These are phyloP conservation scores for Erythrocercus mccallii DNA, from an alignment of 2,113 vertebrate genomes.

Conservation along the genomic window DNA sequence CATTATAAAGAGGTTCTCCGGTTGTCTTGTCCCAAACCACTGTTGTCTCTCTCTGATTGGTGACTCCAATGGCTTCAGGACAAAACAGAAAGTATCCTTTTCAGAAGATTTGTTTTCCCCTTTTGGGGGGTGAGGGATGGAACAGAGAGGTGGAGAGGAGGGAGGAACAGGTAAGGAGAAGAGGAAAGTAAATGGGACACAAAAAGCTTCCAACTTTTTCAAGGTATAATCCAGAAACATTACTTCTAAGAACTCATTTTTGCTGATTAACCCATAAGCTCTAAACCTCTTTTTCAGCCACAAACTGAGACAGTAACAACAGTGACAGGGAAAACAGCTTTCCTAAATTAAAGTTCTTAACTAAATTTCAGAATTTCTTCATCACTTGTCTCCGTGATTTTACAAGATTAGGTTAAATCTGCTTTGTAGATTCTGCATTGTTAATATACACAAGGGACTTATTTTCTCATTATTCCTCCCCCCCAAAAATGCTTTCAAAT, in stretches of 20 bases:
- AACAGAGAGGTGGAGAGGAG: neutral
- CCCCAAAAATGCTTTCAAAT: neutral
- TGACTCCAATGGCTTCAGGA: conserved; percentile 89
- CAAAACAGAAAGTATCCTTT: conserved; percentile 47
- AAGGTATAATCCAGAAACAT: neutral
- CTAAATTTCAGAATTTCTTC: neutral
- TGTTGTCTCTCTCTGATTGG: conserved; percentile 98
- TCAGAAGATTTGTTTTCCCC: conserved; percentile 51
- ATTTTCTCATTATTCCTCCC: neutral
- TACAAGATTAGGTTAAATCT: neutral
- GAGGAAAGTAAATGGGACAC: conserved; percentile 42
- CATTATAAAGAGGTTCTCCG: conserved; percentile 93
- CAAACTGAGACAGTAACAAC: neutral
- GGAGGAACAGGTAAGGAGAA: conserved; percentile 44
- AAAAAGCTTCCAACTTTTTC: conserved; percentile 16
- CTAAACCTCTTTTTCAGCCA: neutral
- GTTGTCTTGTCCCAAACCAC: conserved; percentile 95
- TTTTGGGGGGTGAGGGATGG: neutral
- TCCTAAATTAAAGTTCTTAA: neutral
- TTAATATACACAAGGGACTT: neutral
- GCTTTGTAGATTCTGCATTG: neutral
- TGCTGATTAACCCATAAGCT: neutral
- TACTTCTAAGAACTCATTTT: neutral
- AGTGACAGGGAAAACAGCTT: neutral
- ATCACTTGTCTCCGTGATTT: neutral